phyloP scores from a whole-genome alignment of 2,797 vertebrate genomes.

The Cossypha caffra region DNA sequence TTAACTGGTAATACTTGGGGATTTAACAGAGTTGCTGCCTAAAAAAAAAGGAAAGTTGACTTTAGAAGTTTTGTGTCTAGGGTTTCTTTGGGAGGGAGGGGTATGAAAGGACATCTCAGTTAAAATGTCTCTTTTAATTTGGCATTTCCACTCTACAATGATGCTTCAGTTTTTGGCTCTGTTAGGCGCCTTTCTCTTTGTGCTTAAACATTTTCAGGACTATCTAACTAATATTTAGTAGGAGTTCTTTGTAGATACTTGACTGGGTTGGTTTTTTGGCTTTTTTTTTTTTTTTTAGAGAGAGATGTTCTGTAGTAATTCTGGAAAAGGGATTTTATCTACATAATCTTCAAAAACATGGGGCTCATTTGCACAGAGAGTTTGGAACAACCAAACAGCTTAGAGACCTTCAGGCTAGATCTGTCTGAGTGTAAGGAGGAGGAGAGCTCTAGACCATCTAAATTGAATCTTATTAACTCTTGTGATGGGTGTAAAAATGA shows the following conservation, averaged over 20 bases:
- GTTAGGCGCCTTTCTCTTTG: neutral
- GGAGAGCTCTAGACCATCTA: neutral
- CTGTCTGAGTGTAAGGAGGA: neutral
- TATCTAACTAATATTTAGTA: neutral
- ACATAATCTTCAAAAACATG: neutral
- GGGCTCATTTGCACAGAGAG: neutral
- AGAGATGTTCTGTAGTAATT: neutral
- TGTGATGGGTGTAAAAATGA: neutral
- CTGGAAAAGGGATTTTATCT: neutral
- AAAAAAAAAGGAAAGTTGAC: neutral
- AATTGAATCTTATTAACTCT: neutral
- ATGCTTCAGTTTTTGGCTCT: neutral
- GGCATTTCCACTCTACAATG: neutral
- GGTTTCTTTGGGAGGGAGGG: accelerated
- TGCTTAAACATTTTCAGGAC: neutral
- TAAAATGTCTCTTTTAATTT: neutral
- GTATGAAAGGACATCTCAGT: neutral
- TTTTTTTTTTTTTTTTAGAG: neutral
- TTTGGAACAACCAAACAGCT: neutral
- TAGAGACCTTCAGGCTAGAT: neutral
- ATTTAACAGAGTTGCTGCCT: neutral
- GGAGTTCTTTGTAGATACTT: neutral
- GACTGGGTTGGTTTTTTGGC: neutral
- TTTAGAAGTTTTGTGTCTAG: neutral
- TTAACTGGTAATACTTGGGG: neutral